Base-by-base conservation (phyloP, 2,888 invertebrate species). In the Chydorus sphaericus region DNA sequence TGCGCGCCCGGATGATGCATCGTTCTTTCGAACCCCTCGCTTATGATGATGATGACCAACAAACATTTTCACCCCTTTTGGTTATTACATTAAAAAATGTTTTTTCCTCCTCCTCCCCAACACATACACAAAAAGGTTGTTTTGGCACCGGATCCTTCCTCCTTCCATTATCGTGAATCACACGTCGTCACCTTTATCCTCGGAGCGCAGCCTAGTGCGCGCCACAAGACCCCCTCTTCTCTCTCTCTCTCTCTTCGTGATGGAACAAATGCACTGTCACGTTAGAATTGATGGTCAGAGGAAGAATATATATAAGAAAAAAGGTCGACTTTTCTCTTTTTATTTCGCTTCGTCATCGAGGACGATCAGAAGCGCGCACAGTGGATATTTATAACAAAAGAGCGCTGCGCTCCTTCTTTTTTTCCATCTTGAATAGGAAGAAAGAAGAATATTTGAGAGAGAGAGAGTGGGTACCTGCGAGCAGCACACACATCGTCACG, bases 191-290 rank as follows among this genome's bases (percentile, higher is more conserved):
- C 44, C 44, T 44, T 26, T 44, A 26, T 28, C 26, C 44, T 44
- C 8, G 26, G 26, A 28, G 10, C 26, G 8, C 7, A 23, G 8
- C 38, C 38, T 11, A 44, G 20, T 20, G 7, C 18, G 8, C 14
- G 36, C 36, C 16, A 16, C 36, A 7, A 36, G 2, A 36, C 4
- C 16, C 14, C 44, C 20, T 44, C 2, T 14, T 8, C 23, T 44
- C 23, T 26, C 44, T 28, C 44, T 28, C 26, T 44, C 23, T 16
- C 18, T 39, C 28, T 23, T 28, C 44, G 28, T 26, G 26, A 10
- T 44, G 44, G 44, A 44, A 44, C 44, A 44, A 44, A 44, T 44
- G 44, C 44, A 44, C 44, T 44, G 44, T 44, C 44, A 44, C 44
- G 44, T 10, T 28, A 8, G 44, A 44, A 44, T 44, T 44, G 44